Percentiles rank a stretch among this genome's conserved stretches.
Evolutionary conservation across 2,797 vertebrate genomes (phyloP).

Genomic region (Pristis pectinata): DNA sequence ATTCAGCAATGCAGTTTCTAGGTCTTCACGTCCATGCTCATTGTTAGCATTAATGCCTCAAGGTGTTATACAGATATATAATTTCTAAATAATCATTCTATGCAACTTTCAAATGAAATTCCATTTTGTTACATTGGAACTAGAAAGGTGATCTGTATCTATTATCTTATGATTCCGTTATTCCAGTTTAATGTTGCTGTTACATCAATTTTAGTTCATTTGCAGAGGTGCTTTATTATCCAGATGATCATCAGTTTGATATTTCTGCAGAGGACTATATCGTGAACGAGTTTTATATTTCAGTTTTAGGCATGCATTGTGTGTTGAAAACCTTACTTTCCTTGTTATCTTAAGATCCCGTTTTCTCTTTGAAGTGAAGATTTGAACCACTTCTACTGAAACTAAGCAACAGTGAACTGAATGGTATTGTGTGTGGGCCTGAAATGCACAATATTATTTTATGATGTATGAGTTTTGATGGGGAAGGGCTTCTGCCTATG

Average conservation of each 20-base stretch:
- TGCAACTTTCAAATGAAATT: not conserved
- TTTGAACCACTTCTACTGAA: not conserved
- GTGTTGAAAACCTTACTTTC: not conserved
- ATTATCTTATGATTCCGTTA: not conserved
- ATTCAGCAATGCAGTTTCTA: not conserved
- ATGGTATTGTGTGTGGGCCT: not conserved
- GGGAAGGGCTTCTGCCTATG: not conserved
- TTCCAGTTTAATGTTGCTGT: not conserved
- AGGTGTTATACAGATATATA: not conserved
- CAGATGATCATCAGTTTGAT: not conserved
- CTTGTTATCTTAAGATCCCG: conserved; percentile 20
- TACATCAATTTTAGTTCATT: not conserved
- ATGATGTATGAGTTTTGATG: not conserved
- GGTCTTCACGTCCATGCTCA: not conserved
- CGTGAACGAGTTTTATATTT: not conserved
- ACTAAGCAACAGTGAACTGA: not conserved
- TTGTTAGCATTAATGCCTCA: not conserved
- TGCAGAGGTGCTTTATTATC: not conserved
- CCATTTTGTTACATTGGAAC: not conserved
- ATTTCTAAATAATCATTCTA: not conserved
- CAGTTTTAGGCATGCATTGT: not conserved
- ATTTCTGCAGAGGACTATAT: not conserved
- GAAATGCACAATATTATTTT: not conserved
- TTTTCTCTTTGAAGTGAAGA: conserved; percentile 1
- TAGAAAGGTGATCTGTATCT: not conserved